Percentiles rank a stretch among this genome's conserved stretches.
Conservation (phyloP, 1,140 invertebrate species). For the Trachymyrmex septentrionalis region DNA sequence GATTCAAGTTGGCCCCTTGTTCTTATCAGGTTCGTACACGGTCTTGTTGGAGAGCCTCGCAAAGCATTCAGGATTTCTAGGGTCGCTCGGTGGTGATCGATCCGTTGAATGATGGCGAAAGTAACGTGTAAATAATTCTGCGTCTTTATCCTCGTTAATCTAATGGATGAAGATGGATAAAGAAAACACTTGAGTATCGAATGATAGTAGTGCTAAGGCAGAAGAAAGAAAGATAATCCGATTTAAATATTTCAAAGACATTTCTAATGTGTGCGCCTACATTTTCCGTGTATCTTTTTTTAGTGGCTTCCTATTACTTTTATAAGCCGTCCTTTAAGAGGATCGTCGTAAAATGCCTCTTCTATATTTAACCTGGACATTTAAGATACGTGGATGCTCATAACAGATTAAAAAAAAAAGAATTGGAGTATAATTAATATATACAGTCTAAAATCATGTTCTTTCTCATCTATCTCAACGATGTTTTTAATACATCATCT, state of each 20-base stretch:
- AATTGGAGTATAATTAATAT: slow-evolving; percentile 10
- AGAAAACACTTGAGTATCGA: slow-evolving; percentile 4
- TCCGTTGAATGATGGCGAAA: slow-evolving; percentile 12
- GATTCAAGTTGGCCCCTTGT: slow-evolving; percentile 33
- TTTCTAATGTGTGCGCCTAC: slow-evolving; percentile 16
- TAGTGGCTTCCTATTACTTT: not conserved
- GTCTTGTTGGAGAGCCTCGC: not conserved
- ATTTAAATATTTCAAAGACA: slow-evolving; percentile 48
- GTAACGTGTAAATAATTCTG: slow-evolving; percentile 41
- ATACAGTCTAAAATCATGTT: not conserved
- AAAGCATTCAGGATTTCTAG: slow-evolving; percentile 20
- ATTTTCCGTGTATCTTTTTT: slow-evolving; percentile 5
- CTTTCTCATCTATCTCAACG: not conserved
- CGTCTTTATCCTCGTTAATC: slow-evolving; percentile 34
- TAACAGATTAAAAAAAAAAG: not conserved
- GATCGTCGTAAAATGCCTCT: slow-evolving; percentile 15
- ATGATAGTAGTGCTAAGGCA: not conserved
- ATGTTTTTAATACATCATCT: not conserved
- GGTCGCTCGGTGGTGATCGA: slow-evolving; percentile 18
- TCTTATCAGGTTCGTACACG: slow-evolving; percentile 12
- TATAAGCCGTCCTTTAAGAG: slow-evolving; percentile 17
- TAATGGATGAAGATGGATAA: slow-evolving; percentile 14
- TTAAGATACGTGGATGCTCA: slow-evolving; percentile 11
- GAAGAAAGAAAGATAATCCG: slow-evolving; percentile 15
- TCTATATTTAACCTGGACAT: slow-evolving; percentile 23